phyloP scores from a whole-genome alignment of 2,888 invertebrate genomes.

The Brachyopa scutellaris region DNA sequence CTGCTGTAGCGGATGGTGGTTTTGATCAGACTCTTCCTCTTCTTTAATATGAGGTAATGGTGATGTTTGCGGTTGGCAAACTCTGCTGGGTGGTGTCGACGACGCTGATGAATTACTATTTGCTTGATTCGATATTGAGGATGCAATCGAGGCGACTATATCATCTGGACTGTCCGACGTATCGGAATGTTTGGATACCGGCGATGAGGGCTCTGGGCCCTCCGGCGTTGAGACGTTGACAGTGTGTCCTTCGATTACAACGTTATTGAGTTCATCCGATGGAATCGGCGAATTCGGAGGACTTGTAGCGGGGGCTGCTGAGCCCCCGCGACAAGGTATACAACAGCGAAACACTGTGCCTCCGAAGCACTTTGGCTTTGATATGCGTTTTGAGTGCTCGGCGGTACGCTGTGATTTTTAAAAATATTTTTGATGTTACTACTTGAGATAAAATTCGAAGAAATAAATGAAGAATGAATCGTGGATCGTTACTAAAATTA shows the following conservation, averaged over 20 bases:
- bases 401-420: slow-evolving; percentile 67
- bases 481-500: slow-evolving; percentile 66
- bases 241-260: slow-evolving; percentile 73
- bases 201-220: slow-evolving; percentile 73
- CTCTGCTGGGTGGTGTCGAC: slow-evolving; percentile 81
- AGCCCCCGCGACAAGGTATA: slow-evolving; percentile 92
- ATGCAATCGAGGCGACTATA: slow-evolving; percentile 65
- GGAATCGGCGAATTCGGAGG: slow-evolving; percentile 82
- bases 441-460: slow-evolving; percentile 60
- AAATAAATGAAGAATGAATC: slow-evolving; percentile 71
- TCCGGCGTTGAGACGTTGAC: slow-evolving; percentile 65
- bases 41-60: slow-evolving; percentile 92
- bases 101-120: slow-evolving; percentile 72
- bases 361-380: slow-evolving; percentile 82
- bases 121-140: slow-evolving; percentile 67
- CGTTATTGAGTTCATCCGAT: slow-evolving; percentile 77
- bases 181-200: slow-evolving; percentile 76
- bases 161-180: slow-evolving; percentile 77
- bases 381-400: slow-evolving; percentile 76
- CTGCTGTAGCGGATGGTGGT: slow-evolving; percentile 82
- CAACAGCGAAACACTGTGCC: slow-evolving; percentile 91
- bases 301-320: slow-evolving; percentile 85
- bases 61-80: slow-evolving; percentile 85
- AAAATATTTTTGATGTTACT: slow-evolving; percentile 66
- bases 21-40: slow-evolving; percentile 86